Percentiles rank a stretch among this genome's conserved stretches.
These are phyloP conservation scores for Parnassius glacialis DNA, from an alignment of 2,888 invertebrate species.

Conservation along the genomic window DNA sequence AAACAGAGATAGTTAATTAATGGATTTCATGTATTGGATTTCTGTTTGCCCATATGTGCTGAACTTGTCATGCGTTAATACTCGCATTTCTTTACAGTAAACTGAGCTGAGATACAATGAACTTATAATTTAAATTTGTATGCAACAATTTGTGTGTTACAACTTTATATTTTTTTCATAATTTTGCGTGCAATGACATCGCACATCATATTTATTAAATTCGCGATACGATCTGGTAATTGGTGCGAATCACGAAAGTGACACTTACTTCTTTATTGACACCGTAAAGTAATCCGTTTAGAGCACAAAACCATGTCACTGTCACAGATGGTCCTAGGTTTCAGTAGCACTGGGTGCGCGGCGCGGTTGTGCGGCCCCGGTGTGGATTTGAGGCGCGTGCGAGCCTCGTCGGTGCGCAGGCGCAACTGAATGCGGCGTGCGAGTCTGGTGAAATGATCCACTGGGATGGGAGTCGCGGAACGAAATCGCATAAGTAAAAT, in stretches of 20 bases:
- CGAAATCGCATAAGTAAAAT: slow-evolving; percentile 50
- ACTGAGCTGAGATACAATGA: not conserved
- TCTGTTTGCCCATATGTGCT: slow-evolving; percentile 53
- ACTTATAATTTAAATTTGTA: not conserved
- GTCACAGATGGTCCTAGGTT: slow-evolving; percentile 57
- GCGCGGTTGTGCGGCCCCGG: slow-evolving; percentile 39
- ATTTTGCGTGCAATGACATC: slow-evolving; percentile 13
- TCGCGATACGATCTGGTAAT: not conserved
- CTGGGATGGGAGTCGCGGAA: slow-evolving; percentile 32
- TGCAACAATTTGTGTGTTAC: not conserved
- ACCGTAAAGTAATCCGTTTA: slow-evolving; percentile 68
- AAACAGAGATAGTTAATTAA: slow-evolving; percentile 58
- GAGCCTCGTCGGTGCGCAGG: slow-evolving; percentile 48
- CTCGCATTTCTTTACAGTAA: no score
- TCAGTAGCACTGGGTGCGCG: slow-evolving; percentile 32
- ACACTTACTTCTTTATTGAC: slow-evolving; percentile 64
- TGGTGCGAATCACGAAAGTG: slow-evolving; percentile 10
- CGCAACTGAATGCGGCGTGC: slow-evolving; percentile 48
- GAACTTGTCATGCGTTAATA: slow-evolving; percentile 32
- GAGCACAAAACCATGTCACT: slow-evolving; percentile 77
- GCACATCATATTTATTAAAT: slow-evolving; percentile 1
- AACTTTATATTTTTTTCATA: not conserved
- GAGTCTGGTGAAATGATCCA: slow-evolving; percentile 51
- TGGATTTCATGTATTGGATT: slow-evolving; percentile 59
- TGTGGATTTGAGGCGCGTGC: slow-evolving; percentile 45